Evolutionary conservation across 2,888 invertebrate genomes (phyloP), one percentile per base, ranked within the genome.

Genomic region (Temnothorax unifasciatus): DNA sequence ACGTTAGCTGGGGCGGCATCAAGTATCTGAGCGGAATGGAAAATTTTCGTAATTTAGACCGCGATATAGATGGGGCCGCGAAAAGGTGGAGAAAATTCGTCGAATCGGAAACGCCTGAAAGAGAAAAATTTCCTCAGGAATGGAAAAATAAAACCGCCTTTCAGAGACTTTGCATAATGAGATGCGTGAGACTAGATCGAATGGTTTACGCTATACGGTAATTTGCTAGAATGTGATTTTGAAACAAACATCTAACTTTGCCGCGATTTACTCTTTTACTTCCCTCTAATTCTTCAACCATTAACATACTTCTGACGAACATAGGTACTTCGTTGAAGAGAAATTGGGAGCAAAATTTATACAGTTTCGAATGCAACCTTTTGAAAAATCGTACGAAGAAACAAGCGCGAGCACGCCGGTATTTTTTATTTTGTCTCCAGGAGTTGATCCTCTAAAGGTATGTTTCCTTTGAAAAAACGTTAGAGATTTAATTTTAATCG

Each of bases 51-150:
- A 98, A 97, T 92, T 95, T 99, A 0, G 99, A 99, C 93, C 97
- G 98, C 89, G 99, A 99, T 93, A 97, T 99, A 87, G 99, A 98
- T 95, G 98, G 98, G 0, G 98, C 98, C 0, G 96, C 97, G 1
- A 99, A 99, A 94, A 96, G 99, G 82, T 99, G 99, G 99, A 97
- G 97, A 92, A 98, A 98, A 93, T 98, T 98, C 92, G 97, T 98
- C 0, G 99, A 99, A 91, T 97, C 98, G 29, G 99, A 99, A 94
- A 97, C 97, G 85, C 99, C 99, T 0, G 99, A 99, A 95, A 97
- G 97, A 92, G 99, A 99, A 94, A 98, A 98, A 94, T 96, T 99
- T 90, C 99, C 99, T 0, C 98, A 98, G 84, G 99, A 99, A 93
- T 99, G 99, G 99, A 99, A 99, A 94, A 97, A 97, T 92, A 99